Percentiles rank a stretch among this genome's conserved stretches.
Evolutionary conservation across 2,888 invertebrate species (phyloP).

Genomic region (Palloptera scutellata): DNA sequence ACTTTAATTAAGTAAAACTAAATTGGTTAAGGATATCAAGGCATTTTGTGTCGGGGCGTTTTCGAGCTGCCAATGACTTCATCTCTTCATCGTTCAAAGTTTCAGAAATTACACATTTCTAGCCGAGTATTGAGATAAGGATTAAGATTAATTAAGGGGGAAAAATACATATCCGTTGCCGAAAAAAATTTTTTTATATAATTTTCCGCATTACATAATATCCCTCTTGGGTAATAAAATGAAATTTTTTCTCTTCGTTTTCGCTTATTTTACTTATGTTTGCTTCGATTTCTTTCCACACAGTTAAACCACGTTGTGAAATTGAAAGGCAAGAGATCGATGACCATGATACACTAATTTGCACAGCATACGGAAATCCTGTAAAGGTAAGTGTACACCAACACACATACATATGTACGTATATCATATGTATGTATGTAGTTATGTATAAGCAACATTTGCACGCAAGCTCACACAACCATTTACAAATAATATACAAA

Average conservation of each 20-base stretch:
- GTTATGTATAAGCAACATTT: constrained; percentile 1
- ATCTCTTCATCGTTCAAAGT: too few species aligned
- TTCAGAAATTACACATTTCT: too few species aligned
- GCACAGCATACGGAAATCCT: constrained; percentile 85
- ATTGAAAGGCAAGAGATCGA: constrained; percentile 77
- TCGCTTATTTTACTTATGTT: background rate
- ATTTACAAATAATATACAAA: constrained; percentile 5
- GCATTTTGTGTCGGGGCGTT: too few species aligned
- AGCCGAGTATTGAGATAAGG: too few species aligned
- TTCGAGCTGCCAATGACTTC: too few species aligned
- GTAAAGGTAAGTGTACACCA: constrained; percentile 58
- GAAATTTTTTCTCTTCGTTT: background rate
- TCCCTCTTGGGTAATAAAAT: background rate
- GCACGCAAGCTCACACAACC: background rate
- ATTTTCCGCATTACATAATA: background rate
- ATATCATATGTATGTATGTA: background rate
- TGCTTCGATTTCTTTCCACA: constrained; percentile 35
- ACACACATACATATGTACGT: constrained; percentile 12
- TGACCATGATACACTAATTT: constrained; percentile 79
- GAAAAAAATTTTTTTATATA: background rate
- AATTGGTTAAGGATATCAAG: too few species aligned
- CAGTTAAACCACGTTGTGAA: constrained; percentile 85
- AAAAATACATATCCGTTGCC: too few species aligned
- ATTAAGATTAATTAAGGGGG: too few species aligned
- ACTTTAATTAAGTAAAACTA: too few species aligned